Percentiles rank a stretch among this genome's conserved stretches.
Conservation (phyloP, 2,113 vertebrate species). For the Balaeniceps rex region DNA sequence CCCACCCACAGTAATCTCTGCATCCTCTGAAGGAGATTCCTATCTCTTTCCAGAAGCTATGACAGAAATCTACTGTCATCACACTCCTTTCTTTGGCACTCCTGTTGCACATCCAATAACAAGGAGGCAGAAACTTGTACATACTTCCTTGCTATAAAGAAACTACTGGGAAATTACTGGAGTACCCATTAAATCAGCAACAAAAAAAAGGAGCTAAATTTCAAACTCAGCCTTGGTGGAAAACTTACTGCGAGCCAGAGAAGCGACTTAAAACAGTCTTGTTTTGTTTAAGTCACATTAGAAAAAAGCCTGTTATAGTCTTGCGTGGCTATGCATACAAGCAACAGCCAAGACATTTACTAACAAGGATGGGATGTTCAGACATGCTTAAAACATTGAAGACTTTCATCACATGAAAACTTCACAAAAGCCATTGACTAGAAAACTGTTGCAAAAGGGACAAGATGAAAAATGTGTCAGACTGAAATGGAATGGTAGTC, state of each 20-base stretch:
- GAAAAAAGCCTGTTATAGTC: not conserved
- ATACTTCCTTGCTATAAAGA: not conserved
- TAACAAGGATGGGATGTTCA: not conserved
- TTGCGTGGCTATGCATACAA: not conserved
- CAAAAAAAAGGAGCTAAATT: not conserved
- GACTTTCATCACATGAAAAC: not conserved
- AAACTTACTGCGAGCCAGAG: not conserved
- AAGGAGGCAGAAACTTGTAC: not conserved
- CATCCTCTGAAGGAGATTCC: not conserved
- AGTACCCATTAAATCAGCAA: not conserved
- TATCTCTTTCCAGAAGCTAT: not conserved
- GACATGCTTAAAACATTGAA: not conserved
- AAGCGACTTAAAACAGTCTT: not conserved
- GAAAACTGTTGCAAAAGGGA: not conserved
- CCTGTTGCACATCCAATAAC: not conserved
- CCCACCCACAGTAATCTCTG: not conserved
- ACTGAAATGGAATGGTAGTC: not conserved
- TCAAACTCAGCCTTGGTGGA: not conserved
- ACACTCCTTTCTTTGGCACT: not conserved
- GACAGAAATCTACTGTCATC: not conserved
- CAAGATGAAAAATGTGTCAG: not conserved
- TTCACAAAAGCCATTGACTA: not conserved
- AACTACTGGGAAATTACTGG: not conserved
- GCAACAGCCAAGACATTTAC: not conserved
- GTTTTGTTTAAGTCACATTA: not conserved